phyloP scores from a whole-genome alignment of 2,888 invertebrate genomes.

The Cenopis cana region DNA sequence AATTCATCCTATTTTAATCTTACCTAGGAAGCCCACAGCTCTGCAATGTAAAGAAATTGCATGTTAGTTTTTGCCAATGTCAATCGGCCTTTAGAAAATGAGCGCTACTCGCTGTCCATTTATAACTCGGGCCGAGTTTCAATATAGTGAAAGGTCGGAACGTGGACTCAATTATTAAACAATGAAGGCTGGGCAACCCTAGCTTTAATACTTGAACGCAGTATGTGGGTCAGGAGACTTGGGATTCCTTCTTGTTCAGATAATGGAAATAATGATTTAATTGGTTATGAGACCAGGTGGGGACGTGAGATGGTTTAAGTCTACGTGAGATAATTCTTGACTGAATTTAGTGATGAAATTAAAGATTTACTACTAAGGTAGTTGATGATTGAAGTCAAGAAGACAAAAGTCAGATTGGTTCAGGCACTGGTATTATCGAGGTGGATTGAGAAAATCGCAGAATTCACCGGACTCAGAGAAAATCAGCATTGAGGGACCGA shows the following conservation, averaged over 20 bases:
- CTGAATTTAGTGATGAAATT: background rate
- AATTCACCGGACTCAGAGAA: too few species aligned
- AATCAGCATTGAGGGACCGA: too few species aligned
- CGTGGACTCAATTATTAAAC: conserved; percentile 80
- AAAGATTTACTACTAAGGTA: too few species aligned
- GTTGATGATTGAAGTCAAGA: too few species aligned
- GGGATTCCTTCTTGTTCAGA: conserved; percentile 26
- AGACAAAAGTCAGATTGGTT: too few species aligned
- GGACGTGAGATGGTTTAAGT: background rate
- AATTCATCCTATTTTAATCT: too few species aligned
- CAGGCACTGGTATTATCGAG: too few species aligned
- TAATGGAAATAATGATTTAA: conserved; percentile 35
- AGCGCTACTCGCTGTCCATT: conserved; percentile 44
- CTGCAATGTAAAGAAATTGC: too few species aligned
- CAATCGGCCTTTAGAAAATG: too few species aligned
- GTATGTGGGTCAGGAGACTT: conserved; percentile 44
- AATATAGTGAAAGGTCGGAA: conserved; percentile 64
- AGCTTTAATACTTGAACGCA: conserved; percentile 80
- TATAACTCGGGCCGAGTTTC: conserved; percentile 50
- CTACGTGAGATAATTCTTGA: background rate
- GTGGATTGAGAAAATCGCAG: too few species aligned
- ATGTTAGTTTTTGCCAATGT: too few species aligned
- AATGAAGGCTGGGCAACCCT: conserved; percentile 72
- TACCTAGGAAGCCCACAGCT: too few species aligned
- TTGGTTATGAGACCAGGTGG: conserved; percentile 25